phyloP scores from a whole-genome alignment of 2,888 invertebrate genomes.

The Pyrocoelia pectoralis region DNA sequence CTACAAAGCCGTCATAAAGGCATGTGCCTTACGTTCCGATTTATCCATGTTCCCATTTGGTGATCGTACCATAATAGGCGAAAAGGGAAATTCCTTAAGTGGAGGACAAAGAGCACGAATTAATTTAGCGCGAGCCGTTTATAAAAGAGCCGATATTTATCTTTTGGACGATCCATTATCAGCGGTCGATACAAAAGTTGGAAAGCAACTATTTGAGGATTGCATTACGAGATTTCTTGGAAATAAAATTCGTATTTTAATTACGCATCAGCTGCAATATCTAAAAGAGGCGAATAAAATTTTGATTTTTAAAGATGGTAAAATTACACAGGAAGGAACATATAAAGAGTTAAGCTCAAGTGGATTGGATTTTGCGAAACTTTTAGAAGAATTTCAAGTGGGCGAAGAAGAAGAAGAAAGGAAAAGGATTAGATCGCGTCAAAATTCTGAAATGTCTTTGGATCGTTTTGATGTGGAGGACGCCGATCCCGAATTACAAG shows the following conservation, averaged over 20 bases:
- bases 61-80: conserved; percentile 82
- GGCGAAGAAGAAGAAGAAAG: conserved; percentile 52
- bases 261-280: conserved; percentile 76
- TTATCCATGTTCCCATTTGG: conserved; percentile 78
- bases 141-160: conserved; percentile 80
- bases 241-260: conserved; percentile 69
- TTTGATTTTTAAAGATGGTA: conserved; percentile 59
- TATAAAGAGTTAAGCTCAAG: conserved; percentile 60
- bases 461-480: conserved; percentile 44
- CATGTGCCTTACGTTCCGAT: conserved; percentile 73
- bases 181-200: conserved; percentile 82
- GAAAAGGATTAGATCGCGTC: conserved; percentile 49
- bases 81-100: conserved; percentile 80
- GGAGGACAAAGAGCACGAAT: conserved; percentile 89
- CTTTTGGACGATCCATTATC: conserved; percentile 84
- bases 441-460: conserved; percentile 47
- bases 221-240: conserved; percentile 71
- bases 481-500: conserved; percentile 49
- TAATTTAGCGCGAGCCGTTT: conserved; percentile 79
- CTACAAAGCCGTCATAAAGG: conserved; percentile 69
- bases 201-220: conserved; percentile 74
- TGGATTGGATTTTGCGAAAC: conserved; percentile 63
- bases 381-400: conserved; percentile 55
- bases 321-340: conserved; percentile 61
- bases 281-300: conserved; percentile 55